Base-by-base conservation (phyloP, 1,140 invertebrate genomes). In the Reticulitermes speratus region DNA sequence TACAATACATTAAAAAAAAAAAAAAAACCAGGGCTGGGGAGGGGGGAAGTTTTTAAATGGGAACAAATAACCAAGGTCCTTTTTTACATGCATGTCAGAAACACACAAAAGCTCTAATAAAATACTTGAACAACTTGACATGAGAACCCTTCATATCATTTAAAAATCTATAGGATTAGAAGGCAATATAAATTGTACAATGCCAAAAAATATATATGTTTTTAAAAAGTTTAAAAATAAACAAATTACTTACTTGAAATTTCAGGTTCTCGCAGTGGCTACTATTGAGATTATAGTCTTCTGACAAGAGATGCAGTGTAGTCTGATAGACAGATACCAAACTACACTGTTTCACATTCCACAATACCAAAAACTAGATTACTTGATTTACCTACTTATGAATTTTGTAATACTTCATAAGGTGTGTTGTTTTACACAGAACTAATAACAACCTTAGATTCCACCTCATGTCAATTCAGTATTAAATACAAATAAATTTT, bases 401-500 rank as follows among this genome's bases (percentile, higher is more conserved):
- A 59, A 59, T 19, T 59, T 59, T 59, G 21, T 59, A 59, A 59
- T 59, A 59, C 55, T 59, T 59, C 21, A 21, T 75, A 75, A 75
- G n/a, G 65, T 75, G n/a, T 25, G n/a, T 75, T 25, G 2, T n/a
- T 2, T 11, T n/a, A 25, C 30, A 75, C 14, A 14, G 9, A 75
- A 75, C 16, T 75, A 65, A 7, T n/a, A 65, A 65, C 19, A 65
- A 75, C 65, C n/a, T 9, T 75, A 30, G 65, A 30, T 0, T 75
- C 65, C 65, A 75, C 59, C 30, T 75, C n/a, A 75, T 75, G 25
- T 30, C n/a, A 75, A n/a, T 30, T 75, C n/a, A 30, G 7, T 25
- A 11, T 11, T 75, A n/a, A 30, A 65, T 84, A 30, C 21, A 32
- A 85, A 44, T 44, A 55, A 85, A 48, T 85, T 32, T 83, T 83